Conservation (phyloP, 2,888 invertebrate genomes). For the Trachelus stipa region DNA sequence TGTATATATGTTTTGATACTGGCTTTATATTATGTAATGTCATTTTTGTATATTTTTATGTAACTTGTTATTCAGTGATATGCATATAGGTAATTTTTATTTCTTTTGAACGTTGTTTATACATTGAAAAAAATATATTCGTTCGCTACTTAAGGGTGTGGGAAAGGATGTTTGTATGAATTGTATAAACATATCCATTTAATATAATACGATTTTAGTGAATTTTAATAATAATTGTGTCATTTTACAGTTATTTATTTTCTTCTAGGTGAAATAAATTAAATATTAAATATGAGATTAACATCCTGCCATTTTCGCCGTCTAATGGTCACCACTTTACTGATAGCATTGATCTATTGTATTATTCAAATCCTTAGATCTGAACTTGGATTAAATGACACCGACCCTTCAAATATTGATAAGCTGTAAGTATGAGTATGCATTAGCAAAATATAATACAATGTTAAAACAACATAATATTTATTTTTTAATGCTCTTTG, state of each 20-base stretch:
- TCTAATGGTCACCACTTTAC: conserved; percentile 36
- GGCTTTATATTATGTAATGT: neutral
- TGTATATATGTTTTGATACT: neutral
- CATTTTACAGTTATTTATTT: conserved; percentile 17
- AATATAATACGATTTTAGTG: conserved; percentile 13
- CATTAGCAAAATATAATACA: neutral
- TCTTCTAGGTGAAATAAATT: conserved; percentile 22
- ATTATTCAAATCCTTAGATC: conserved; percentile 47
- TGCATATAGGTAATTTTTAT: neutral
- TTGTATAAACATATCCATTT: conserved; percentile 1
- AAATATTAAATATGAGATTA: conserved; percentile 47
- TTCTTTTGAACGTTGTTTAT: too few species aligned
- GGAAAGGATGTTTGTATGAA: neutral
- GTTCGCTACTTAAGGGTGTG: neutral
- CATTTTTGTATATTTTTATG: neutral
- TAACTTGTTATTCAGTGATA: neutral
- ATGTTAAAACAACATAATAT: neutral
- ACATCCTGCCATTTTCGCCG: conserved; percentile 49
- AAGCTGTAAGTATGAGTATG: conserved; percentile 53
- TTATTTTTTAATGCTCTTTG: neutral
- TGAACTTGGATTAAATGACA: conserved; percentile 41
- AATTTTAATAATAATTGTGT: conserved; percentile 14
- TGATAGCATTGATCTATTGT: conserved; percentile 45
- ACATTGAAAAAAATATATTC: neutral
- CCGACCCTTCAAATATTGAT: conserved; percentile 45